Base-by-base conservation (phyloP, 1,140 invertebrate species). In the Penaeus chinensis region DNA sequence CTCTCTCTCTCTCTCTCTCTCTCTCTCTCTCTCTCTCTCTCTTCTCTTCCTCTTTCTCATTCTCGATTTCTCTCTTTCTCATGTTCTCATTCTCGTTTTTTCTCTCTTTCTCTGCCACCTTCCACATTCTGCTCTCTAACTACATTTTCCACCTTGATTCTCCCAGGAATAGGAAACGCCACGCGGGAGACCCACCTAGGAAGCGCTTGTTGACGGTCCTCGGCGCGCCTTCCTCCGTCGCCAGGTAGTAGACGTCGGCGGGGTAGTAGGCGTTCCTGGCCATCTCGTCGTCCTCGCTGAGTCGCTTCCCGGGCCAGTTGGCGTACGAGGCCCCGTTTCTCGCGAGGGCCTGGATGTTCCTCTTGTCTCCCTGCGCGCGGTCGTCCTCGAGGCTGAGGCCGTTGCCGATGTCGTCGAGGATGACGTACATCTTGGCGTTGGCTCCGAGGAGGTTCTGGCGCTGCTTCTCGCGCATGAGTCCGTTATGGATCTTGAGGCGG, bases 161-260 rank as follows among this genome's bases (percentile, higher is more conserved):
- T 54, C 13, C 47, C 22, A 24, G 24, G 32, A 78, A 3, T 24
- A 4, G 37, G 71, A 22, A 18, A 24, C 24, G 76, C 27, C 3
- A 32, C 0, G 20, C 8, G 11, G 27, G 27, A 18, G 8, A 87
- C 85, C 82, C 24, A 87, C 85, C 80, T 77, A 87, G 61, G 27
- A 87, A 87, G 13, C 85, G 54, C 37, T 87, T 87, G 60, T 47
- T 63, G 61, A 77, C 71, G 32, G n/a, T 42, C 71, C 24, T 18
- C 18, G 60, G 62, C 19, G 32, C 27, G 11, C 8, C 74, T 5
- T 77, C 32, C 47, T 77, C 74, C 47, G 69, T 32, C 24, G 47
- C 22, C 27, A 63, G 37, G 37, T 83, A n/a, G 54, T 42, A 20
- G n/a, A 37, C 27, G 18, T 63, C 71, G 18, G 71, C 24, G 16